Percentiles rank a stretch among this genome's conserved stretches.
phyloP scores from a whole-genome alignment of 2,797 vertebrate species.

The Myotis vivesi region DNA sequence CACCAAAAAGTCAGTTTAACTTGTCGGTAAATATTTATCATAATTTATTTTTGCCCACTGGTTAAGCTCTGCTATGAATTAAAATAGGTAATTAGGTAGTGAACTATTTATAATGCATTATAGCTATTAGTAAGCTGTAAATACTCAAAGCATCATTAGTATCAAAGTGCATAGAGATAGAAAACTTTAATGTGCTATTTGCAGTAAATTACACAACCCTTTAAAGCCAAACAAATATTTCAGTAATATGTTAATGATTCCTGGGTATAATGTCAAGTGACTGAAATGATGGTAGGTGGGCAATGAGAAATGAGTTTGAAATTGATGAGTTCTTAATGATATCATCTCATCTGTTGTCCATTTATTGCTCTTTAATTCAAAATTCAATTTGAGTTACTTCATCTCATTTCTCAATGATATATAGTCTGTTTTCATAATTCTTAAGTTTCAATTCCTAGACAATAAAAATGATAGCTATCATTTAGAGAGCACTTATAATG shows the following conservation, averaged over 20 bases:
- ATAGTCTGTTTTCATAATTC: not conserved
- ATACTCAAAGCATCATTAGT: constrained; percentile 55
- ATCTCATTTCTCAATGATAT: not conserved
- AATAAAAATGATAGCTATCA: constrained; percentile 3
- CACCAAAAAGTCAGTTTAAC: constrained; percentile 13
- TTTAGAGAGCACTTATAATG: not conserved
- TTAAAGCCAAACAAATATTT: constrained; percentile 55
- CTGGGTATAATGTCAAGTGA: constrained; percentile 49
- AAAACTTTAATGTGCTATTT: constrained; percentile 51
- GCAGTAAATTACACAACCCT: constrained; percentile 47
- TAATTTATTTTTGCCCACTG: constrained; percentile 56
- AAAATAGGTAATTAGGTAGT: constrained; percentile 56
- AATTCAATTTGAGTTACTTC: not conserved
- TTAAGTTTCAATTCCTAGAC: not conserved
- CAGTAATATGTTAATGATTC: constrained; percentile 32
- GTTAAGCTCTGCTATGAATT: constrained; percentile 16
- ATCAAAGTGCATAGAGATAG: constrained; percentile 20
- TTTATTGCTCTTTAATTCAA: constrained; percentile 37
- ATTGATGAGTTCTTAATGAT: constrained; percentile 29
- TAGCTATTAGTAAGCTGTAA: constrained; percentile 53
- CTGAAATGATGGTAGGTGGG: not conserved
- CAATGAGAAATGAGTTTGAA: constrained; percentile 24
- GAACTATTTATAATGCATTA: constrained; percentile 52
- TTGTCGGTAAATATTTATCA: constrained; percentile 50
- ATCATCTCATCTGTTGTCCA: constrained; percentile 16